These are phyloP conservation scores for Brachypterus glaber DNA, from an alignment of 2,888 invertebrate species.

Conservation along the genomic window DNA sequence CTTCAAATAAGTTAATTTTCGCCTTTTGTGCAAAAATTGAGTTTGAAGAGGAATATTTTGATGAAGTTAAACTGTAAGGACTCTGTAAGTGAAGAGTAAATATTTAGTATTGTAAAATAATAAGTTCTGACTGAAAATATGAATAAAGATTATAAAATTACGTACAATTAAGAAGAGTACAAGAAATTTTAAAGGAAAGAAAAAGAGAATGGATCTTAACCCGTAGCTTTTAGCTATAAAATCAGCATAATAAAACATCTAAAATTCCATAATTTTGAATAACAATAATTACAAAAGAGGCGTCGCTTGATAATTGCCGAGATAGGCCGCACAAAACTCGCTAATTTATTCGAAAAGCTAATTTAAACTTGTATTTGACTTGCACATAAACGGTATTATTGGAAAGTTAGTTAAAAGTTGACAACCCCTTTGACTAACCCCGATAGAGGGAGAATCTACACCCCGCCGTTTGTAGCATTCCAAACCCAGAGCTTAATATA, in stretches of 20 bases:
- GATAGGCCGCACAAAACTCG: conserved; percentile 42
- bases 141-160: conserved; percentile 31
- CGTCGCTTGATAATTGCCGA: conserved; percentile 41
- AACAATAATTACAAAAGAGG: conserved; percentile 43
- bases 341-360: conserved; percentile 43
- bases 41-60: too few species aligned
- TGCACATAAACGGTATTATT: conserved; percentile 43
- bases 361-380: conserved; percentile 45
- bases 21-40: too few species aligned
- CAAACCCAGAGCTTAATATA: neutral
- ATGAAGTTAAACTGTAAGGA: too few species aligned
- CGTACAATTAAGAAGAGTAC: conserved; percentile 29
- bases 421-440: conserved; percentile 36
- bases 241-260: conserved; percentile 42
- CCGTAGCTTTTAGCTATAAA: conserved; percentile 35
- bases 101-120: too few species aligned
- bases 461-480: conserved; percentile 3
- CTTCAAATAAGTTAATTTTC: too few species aligned
- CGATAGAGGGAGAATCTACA: conserved; percentile 8
- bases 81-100: too few species aligned
- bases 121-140: conserved; percentile 22
- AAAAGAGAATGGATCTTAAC: conserved; percentile 31
- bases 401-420: conserved; percentile 42
- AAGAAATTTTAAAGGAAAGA: conserved; percentile 25
- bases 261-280: conserved; percentile 43